Evolutionary conservation across 2,888 invertebrate species (phyloP).

Genomic region (Embidobia sp.): DNA sequence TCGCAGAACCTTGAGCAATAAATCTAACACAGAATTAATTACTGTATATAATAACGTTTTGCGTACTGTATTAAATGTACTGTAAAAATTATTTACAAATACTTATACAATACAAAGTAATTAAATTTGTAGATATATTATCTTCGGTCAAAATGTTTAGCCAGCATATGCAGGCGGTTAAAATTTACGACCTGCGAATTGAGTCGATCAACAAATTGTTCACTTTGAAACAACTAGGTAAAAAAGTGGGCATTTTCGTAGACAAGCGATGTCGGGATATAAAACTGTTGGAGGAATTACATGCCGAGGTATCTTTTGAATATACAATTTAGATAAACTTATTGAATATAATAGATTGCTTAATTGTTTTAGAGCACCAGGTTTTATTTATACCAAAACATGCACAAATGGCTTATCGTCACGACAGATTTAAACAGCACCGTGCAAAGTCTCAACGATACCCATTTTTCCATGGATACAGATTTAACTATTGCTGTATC

Average conservation of each 20-base stretch:
- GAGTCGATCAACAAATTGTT: conserved; percentile 21
- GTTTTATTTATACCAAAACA: conserved; percentile 13
- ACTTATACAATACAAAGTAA: neutral
- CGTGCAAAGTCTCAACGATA: conserved; percentile 66
- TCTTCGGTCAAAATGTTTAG: conserved; percentile 15
- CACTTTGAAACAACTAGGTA: neutral
- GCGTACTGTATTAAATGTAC: neutral
- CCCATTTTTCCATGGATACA: conserved; percentile 67
- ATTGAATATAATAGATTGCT: neutral
- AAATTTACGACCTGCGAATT: conserved; percentile 18
- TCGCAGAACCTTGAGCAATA: too few relatives aligned
- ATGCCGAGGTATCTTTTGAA: conserved; percentile 15
- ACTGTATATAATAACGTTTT: neutral
- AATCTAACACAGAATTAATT: too few relatives aligned
- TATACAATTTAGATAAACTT: too few relatives aligned
- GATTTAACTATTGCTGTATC: conserved; percentile 69
- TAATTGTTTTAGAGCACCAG: conserved; percentile 10
- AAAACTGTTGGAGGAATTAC: conserved; percentile 9
- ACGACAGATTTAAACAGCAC: conserved; percentile 63
- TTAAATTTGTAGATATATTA: conserved; percentile 21
- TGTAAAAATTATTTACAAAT: neutral
- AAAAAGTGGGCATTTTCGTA: conserved; percentile 30
- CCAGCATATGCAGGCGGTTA: neutral
- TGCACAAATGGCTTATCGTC: conserved; percentile 68
- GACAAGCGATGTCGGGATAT: conserved; percentile 20